Evolutionary conservation across 2,113 vertebrate species (phyloP).

Genomic region (Tiliqua scincoides): DNA sequence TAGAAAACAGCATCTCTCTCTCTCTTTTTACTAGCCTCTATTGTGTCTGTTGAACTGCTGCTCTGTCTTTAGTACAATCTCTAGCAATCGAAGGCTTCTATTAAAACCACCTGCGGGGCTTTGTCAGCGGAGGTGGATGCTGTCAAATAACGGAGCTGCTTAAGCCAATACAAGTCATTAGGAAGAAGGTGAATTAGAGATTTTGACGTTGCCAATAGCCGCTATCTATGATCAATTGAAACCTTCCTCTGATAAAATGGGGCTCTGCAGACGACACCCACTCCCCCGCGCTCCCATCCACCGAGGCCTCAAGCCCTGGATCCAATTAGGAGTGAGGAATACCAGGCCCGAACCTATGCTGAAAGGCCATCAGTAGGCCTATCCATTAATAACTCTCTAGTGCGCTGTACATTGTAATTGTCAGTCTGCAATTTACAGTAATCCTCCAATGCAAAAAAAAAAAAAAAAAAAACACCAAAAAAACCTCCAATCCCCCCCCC

Average conservation of each 20-base stretch:
- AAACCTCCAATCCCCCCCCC: too few relatives aligned
- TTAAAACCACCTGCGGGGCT: conserved; percentile 85
- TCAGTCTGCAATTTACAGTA: conserved; percentile 90
- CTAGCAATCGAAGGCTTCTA: conserved; percentile 76
- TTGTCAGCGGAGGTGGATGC: conserved; percentile 76
- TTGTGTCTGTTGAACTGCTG: conserved; percentile 83
- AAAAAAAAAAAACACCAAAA: neutral
- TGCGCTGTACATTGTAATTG: conserved; percentile 90
- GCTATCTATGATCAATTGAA: conserved; percentile 84
- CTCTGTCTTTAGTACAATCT: conserved; percentile 78
- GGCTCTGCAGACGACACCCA: conserved; percentile 44
- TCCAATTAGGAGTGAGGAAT: conserved; percentile 88
- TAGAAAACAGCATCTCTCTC: conserved; percentile 44
- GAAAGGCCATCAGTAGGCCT: conserved; percentile 88
- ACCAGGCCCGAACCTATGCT: conserved; percentile 79
- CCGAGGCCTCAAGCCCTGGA: conserved; percentile 79
- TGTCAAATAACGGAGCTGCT: conserved; percentile 77
- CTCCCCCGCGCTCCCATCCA: conserved; percentile 37
- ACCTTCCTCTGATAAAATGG: conserved; percentile 80
- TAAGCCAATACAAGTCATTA: conserved; percentile 87
- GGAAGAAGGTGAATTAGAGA: conserved; percentile 77
- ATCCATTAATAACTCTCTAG: conserved; percentile 88
- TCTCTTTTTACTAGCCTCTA: conserved; percentile 76
- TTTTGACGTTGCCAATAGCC: conserved; percentile 76
- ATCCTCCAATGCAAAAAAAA: conserved; percentile 80